Percentiles rank a stretch among this genome's conserved stretches.
These are phyloP conservation scores for Cosmia trapezina DNA, from an alignment of 2,888 invertebrate genomes.

Conservation along the genomic window DNA sequence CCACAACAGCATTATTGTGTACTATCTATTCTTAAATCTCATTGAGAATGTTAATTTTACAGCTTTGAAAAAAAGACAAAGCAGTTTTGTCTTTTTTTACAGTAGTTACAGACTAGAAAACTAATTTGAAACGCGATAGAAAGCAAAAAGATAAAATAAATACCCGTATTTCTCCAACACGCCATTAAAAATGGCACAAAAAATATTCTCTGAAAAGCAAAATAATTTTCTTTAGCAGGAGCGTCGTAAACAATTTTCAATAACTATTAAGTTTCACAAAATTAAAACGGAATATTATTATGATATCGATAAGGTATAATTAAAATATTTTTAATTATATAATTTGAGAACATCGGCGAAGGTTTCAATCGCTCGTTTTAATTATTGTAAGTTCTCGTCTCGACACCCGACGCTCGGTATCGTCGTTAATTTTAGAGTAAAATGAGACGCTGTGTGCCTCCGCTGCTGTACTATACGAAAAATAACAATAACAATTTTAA, in stretches of 20 bases:
- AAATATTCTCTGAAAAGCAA: conserved; percentile 22
- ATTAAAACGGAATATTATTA: conserved; percentile 65
- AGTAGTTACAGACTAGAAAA: neutral
- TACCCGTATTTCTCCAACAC: conserved; percentile 12
- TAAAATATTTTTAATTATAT: conserved; percentile 83
- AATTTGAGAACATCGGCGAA: conserved; percentile 79
- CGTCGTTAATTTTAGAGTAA: conserved; percentile 82
- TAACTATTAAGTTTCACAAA: conserved; percentile 66
- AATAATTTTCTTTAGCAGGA: conserved; percentile 37
- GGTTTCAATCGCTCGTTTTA: conserved; percentile 82
- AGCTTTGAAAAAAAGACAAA: neutral
- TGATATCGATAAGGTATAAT: conserved; percentile 74
- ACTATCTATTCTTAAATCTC: neutral
- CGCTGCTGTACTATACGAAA: conserved; percentile 63
- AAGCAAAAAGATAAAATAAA: conserved; percentile 5
- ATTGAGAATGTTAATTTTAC: neutral
- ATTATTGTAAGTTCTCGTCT: conserved; percentile 80
- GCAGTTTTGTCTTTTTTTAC: neutral
- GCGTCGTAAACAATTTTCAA: conserved; percentile 53
- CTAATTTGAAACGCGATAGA: conserved; percentile 10
- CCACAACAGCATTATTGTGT: neutral
- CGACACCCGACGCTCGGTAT: conserved; percentile 76
- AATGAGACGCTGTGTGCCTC: conserved; percentile 71
- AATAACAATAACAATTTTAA: conserved; percentile 54
- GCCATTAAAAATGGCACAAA: conserved; percentile 18